These are phyloP conservation scores for Syngnathus acus DNA, from an alignment of 2,797 vertebrate species.

Conservation along the genomic window DNA sequence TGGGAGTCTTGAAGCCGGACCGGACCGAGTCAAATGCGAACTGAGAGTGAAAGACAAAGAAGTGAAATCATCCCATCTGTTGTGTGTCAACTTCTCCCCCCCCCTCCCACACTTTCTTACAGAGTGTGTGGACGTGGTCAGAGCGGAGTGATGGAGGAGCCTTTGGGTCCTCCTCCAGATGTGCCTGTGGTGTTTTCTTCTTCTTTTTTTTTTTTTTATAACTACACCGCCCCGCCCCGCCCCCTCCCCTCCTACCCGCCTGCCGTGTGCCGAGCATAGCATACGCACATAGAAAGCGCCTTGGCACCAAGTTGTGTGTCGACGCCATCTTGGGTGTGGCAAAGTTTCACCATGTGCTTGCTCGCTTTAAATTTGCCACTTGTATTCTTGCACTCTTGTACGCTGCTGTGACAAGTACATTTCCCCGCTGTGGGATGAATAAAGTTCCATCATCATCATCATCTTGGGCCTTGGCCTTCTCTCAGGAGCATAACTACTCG, in stretches of 20 bases:
- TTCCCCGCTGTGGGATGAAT: too few species aligned
- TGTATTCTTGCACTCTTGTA: too few species aligned
- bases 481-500: too few species aligned
- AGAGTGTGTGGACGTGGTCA: slow-evolving; percentile 54
- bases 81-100: slow-evolving; percentile 25
- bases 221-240: too few species aligned
- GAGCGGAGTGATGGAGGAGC: slow-evolving; percentile 29
- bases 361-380: too few species aligned
- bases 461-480: too few species aligned
- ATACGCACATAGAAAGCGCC: background rate
- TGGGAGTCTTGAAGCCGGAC: background rate
- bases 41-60: background rate
- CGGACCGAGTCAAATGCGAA: slow-evolving; percentile 3
- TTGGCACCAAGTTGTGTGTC: background rate
- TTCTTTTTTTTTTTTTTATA: background rate
- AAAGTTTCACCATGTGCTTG: background rate
- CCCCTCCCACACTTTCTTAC: slow-evolving; percentile 23
- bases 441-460: too few species aligned
- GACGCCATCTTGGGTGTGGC: background rate
- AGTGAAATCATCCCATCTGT: slow-evolving; percentile 18
- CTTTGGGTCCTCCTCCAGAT: slow-evolving; percentile 61
- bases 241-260: background rate
- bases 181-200: slow-evolving; percentile 22
- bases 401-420: too few species aligned
- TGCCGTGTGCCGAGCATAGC: background rate